phyloP scores from a whole-genome alignment of 2,797 vertebrate genomes.

The Schizopygopsis malacanthus region DNA sequence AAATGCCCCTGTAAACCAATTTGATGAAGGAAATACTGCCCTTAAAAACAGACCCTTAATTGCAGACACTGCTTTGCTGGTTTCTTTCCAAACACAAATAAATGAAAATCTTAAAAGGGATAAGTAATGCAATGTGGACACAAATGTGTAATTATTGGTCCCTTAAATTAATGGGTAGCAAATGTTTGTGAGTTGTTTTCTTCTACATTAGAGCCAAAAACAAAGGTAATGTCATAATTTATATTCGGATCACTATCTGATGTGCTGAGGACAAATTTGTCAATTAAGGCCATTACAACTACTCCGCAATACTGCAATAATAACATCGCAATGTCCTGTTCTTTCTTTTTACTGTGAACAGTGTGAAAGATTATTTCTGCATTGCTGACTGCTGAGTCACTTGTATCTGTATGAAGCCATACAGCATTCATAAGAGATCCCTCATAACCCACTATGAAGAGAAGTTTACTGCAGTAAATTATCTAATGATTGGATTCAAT shows the following conservation, averaged over 20 bases:
- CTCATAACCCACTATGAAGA: background rate
- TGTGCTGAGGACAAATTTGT: constrained; percentile 27
- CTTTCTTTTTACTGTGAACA: constrained; percentile 2
- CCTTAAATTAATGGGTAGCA: background rate
- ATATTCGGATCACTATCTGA: constrained; percentile 4
- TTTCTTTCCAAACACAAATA: background rate
- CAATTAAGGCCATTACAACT: constrained; percentile 31
- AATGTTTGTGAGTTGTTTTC: background rate
- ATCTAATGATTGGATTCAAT: background rate
- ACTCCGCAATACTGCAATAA: background rate
- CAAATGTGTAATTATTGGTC: background rate
- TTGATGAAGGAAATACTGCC: background rate
- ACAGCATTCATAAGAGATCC: background rate
- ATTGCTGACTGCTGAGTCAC: background rate
- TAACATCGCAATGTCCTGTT: background rate
- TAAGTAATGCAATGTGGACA: background rate
- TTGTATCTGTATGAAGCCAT: background rate
- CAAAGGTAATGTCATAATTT: constrained; percentile 31
- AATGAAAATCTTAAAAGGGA: background rate
- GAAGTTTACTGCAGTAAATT: background rate
- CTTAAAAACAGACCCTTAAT: background rate
- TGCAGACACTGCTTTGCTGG: background rate
- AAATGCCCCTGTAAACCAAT: background rate
- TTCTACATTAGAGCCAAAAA: constrained; percentile 22
- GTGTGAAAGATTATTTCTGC: background rate